A percentile compares a stretch with the other conserved stretches of the same genome.
These are phyloP conservation scores for Isurus oxyrinchus DNA, from an alignment of 2,113 vertebrate species.

Conservation along the genomic window DNA sequence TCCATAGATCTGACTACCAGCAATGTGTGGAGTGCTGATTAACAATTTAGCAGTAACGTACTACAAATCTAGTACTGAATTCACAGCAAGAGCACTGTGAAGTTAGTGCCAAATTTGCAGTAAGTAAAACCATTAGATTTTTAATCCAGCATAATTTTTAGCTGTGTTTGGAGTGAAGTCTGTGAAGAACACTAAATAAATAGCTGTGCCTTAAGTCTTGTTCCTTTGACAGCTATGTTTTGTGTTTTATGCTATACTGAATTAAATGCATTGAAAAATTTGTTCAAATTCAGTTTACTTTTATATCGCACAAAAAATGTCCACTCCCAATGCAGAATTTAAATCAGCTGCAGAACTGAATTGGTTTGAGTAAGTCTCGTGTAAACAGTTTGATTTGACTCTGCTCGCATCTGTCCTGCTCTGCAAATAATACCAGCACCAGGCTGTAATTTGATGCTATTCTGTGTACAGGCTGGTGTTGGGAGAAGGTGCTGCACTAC, in stretches of 20 bases:
- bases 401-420: neutral
- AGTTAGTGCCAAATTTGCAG: neutral
- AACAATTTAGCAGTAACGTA: neutral
- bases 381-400: neutral
- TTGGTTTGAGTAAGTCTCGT: slow-evolving; percentile 2
- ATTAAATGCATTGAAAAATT: neutral
- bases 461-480: neutral
- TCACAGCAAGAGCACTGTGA: neutral
- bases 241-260: neutral
- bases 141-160: slow-evolving; percentile 13
- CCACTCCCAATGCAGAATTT: neutral
- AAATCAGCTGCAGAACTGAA: neutral
- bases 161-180: neutral
- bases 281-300: slow-evolving; percentile 16
- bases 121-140: neutral
- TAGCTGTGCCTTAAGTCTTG: neutral
- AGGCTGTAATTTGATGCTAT: neutral
- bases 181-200: neutral
- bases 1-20: neutral
- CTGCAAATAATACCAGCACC: neutral
- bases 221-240: neutral
- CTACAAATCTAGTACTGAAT: neutral
- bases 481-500: slow-evolving; percentile 1
- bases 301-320: neutral
- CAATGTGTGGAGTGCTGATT: neutral